phyloP scores from a whole-genome alignment of 2,113 vertebrate genomes.

The Isurus oxyrinchus region DNA sequence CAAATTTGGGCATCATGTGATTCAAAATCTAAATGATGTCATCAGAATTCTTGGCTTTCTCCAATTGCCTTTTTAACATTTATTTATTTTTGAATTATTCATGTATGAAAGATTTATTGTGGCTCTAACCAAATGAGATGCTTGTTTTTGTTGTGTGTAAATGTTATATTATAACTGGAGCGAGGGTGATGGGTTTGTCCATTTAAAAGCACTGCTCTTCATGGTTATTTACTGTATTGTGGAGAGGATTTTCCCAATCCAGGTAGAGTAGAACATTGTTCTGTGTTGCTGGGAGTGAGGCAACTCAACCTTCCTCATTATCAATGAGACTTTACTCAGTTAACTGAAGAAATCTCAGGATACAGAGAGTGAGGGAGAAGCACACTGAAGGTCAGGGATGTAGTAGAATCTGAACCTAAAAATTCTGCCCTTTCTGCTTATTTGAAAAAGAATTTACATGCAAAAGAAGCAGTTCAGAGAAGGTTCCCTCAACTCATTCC shows the following conservation, averaged over 20 bases:
- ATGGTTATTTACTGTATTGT: not conserved
- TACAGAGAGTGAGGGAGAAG: not conserved
- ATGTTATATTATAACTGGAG: no score
- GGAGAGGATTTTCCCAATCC: not conserved
- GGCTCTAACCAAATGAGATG: no score
- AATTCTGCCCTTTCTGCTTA: no score
- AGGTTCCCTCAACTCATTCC: no score
- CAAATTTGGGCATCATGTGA: not conserved
- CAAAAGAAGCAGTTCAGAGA: no score
- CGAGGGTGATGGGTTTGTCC: not conserved
- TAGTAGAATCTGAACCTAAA: no score
- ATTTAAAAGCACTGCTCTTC: not conserved
- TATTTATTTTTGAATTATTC: no score
- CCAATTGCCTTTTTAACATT: not conserved
- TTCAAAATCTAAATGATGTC: not conserved
- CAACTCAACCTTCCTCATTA: not conserved
- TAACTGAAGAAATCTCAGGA: not conserved
- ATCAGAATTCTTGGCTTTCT: not conserved
- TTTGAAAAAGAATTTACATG: no score
- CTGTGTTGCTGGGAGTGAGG: not conserved
- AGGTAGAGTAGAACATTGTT: not conserved
- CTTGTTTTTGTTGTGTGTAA: not conserved
- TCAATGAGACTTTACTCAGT: not conserved
- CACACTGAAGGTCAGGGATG: not conserved
- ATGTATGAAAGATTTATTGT: no score